Evolutionary conservation across 1,140 invertebrate genomes (phyloP), one percentile per base, ranked within the genome.

Genomic region (Dreissena polymorpha): DNA sequence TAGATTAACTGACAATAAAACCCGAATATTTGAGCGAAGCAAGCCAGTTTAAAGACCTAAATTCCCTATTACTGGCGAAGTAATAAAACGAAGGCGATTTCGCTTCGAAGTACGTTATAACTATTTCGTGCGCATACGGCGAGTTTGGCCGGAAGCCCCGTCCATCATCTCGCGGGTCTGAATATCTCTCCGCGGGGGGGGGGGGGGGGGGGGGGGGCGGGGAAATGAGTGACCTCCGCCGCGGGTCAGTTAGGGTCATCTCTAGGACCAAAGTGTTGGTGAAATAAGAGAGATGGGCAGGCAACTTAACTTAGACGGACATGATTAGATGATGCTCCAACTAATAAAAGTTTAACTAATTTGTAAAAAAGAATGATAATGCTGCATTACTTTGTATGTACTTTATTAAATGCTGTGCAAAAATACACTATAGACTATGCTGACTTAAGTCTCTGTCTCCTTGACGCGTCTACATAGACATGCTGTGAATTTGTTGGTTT

Each of bases 121-220:
- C 21, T 74, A 73, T 73, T 74, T 82, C 72, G 70, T 21, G 39
- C 21, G 21, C 79, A 74, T 29, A 71, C 70, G 51, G 79, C 73
- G 79, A 68, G 72, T 73, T 82, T 74, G 70, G 79, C 79, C 79
- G 79, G 79, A 82, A 82, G 79, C 71, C 53, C 65, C 60, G 51
- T 18, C 50, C 39, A 63, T 73, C 79, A 82, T 67, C 78, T 80
- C 68, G 68, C 60, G 60, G 27, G 70, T 18, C 50, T 49, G 65
- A 25, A 60, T 72, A 80, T 80, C 55, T 71, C 51, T 80, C 78
- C 78, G 69, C 78, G 78, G 78, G 78, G 55, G 69, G 63, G n/a
- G 51, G 21, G 21, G 39, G 55, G 69, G 63, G n/a, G 51, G 21
- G 21, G n/a, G n/a, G n/a, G 55, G 69, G 63, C 39, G 51, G 21